Evolutionary conservation across 1,140 invertebrate species (phyloP).

Genomic region (Ostrea edulis): DNA sequence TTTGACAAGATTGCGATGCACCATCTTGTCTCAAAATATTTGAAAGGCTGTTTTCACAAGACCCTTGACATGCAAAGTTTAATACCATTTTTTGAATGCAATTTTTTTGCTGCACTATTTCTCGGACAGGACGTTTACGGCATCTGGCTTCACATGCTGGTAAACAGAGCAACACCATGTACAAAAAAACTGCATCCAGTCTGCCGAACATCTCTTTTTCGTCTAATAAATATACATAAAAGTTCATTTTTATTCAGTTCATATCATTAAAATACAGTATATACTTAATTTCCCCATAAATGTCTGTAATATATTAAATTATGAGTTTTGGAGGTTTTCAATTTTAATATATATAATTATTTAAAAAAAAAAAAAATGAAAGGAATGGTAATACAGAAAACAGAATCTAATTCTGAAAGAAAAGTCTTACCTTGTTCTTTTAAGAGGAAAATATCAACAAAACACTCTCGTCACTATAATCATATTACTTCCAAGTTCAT

Average conservation of each 20-base stretch:
- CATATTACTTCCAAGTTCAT: not conserved
- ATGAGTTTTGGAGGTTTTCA: not conserved
- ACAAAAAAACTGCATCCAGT: not conserved
- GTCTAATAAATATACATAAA: not conserved
- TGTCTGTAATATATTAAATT: too few species aligned
- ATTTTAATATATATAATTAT: not conserved
- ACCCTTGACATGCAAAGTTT: not conserved
- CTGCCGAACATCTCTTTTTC: not conserved
- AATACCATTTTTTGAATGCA: not conserved
- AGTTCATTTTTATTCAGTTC: not conserved
- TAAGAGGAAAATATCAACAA: not conserved
- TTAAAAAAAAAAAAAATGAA: not conserved
- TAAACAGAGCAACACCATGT: not conserved
- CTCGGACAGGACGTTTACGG: not conserved
- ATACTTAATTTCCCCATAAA: too few species aligned
- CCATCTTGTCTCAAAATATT: not conserved
- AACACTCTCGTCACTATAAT: not conserved
- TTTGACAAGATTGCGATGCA: constrained; percentile 13
- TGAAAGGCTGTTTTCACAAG: constrained; percentile 12
- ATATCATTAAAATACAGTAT: too few species aligned
- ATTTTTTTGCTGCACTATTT: not conserved
- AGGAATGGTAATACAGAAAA: not conserved
- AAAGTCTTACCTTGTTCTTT: not conserved
- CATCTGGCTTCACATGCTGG: not conserved
- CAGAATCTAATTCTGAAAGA: too few species aligned